Conservation (phyloP, 2,888 invertebrate species). For the Macropis europaea region DNA sequence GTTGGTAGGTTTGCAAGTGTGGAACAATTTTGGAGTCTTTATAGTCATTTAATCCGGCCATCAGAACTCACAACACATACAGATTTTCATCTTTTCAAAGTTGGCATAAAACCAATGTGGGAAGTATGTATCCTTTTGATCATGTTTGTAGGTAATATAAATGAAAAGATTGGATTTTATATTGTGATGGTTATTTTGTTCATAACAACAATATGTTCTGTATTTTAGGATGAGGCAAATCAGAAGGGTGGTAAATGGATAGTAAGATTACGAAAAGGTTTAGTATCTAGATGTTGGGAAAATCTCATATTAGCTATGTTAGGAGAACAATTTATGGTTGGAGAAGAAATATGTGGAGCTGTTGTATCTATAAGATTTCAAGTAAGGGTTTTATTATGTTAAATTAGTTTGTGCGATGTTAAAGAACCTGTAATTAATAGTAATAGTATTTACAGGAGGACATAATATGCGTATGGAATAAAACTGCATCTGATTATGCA, state of each 20-base stretch:
- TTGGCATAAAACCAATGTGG: conserved; percentile 99
- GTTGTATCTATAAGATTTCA: conserved; percentile 97
- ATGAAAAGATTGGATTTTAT: not conserved
- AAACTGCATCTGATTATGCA: conserved; percentile 93
- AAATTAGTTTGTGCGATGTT: not conserved
- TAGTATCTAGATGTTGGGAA: conserved; percentile 98
- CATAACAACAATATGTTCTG: not conserved
- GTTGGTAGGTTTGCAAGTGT: conserved; percentile 94
- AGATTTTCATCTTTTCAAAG: conserved; percentile 98
- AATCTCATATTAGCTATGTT: conserved; percentile 98
- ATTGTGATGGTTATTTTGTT: conserved; percentile 1
- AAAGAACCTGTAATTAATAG: not conserved
- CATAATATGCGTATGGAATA: conserved; percentile 98
- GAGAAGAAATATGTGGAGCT: conserved; percentile 98
- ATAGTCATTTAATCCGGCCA: conserved; percentile 94
- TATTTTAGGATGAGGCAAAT: conserved; percentile 91
- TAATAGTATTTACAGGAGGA: conserved; percentile 87
- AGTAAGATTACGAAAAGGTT: conserved; percentile 94
- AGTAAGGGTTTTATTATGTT: conserved; percentile 79
- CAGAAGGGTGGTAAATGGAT: conserved; percentile 99
- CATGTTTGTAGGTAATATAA: not conserved
- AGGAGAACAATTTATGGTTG: conserved; percentile 99
- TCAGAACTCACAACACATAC: conserved; percentile 94
- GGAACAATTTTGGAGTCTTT: conserved; percentile 98
- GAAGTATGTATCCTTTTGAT: conserved; percentile 83